A percentile compares a stretch with the other conserved stretches of the same genome.
phyloP scores from a whole-genome alignment of 2,888 invertebrate species.

The Geophilus truncorum region DNA sequence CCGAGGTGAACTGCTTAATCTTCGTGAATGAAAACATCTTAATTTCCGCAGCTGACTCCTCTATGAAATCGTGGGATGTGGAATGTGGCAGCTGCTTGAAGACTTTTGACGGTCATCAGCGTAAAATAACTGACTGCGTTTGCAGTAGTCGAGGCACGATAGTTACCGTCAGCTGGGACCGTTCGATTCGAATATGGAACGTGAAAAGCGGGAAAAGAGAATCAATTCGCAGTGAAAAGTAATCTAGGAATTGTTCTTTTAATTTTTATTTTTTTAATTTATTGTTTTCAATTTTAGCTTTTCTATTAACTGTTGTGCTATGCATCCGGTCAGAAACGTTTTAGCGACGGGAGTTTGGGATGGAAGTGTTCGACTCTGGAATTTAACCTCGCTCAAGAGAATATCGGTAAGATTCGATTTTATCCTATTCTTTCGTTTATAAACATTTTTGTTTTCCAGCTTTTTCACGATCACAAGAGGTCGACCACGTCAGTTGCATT shows the following conservation, averaged over 20 bases:
- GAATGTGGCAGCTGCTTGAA: neutral
- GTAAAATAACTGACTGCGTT: neutral
- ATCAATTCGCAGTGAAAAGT: neutral
- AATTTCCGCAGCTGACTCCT: neutral
- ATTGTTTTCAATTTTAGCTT: constrained; percentile 33
- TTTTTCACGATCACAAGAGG: neutral
- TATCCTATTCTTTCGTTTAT: neutral
- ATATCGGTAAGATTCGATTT: constrained; percentile 33
- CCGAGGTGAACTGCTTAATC: neutral
- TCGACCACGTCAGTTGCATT: neutral
- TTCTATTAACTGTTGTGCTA: constrained; percentile 38
- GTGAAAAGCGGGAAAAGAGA: neutral
- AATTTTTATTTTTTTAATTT: neutral
- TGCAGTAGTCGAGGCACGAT: neutral
- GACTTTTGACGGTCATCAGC: neutral
- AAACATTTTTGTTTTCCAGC: neutral
- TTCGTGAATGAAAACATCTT: neutral
- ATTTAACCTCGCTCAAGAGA: constrained; percentile 36
- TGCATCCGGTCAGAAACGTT: constrained; percentile 37
- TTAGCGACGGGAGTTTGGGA: constrained; percentile 39
- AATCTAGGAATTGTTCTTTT: neutral
- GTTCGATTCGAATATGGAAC: neutral
- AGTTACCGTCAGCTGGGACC: neutral
- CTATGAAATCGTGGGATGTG: neutral
- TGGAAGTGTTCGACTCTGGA: constrained; percentile 38